Base-by-base conservation (phyloP, 1,140 invertebrate species). In the Temnothorax longispinosus region DNA sequence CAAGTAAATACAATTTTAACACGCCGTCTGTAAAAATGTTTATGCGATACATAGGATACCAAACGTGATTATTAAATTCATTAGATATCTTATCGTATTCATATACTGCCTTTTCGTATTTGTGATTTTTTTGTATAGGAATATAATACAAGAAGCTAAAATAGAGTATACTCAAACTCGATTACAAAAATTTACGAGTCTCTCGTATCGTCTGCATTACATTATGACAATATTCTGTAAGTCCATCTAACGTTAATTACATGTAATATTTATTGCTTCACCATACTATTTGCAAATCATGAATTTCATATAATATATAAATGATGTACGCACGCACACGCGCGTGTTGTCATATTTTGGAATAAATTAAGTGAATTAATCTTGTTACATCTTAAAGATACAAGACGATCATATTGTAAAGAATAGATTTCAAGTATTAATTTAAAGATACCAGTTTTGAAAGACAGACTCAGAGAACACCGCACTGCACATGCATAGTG, bases 151-250 rank as follows among this genome's bases (percentile, higher is more conserved):
- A 65, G 44, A 77, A 85, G 38, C 32, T 75, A 32, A 11, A 75
- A 81, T 35, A 80, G 54, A 35, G 18, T 11, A 35, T 84, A 81
- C 50, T 81, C 15, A 74, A 72, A 71, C 5, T 71, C 3, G 56
- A 82, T 74, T 84, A 84, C 54, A 84, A 84, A 82, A 74, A 74
- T 84, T 60, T 60, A 50, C 32, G 32, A 72, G 69, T 84, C 67
- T 60, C 80, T 82, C 58, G 54, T 18, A 74, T 60, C 54, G 54
- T 82, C 18, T 21, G 41, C 54, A 74, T 74, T 41, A 47, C 27
- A 81, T 8, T 18, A 13, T 54, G 54, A 74, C 80, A 84, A 74
- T 72, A 27, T 84, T 74, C 69, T 47, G 0, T 41, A 74, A 74
- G 52, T 74, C 41, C 27, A 60, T 44, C 32, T 67, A 67, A 67